Evolutionary conservation across 2,797 vertebrate species (phyloP).

Genomic region (Benthosema pterotum): DNA sequence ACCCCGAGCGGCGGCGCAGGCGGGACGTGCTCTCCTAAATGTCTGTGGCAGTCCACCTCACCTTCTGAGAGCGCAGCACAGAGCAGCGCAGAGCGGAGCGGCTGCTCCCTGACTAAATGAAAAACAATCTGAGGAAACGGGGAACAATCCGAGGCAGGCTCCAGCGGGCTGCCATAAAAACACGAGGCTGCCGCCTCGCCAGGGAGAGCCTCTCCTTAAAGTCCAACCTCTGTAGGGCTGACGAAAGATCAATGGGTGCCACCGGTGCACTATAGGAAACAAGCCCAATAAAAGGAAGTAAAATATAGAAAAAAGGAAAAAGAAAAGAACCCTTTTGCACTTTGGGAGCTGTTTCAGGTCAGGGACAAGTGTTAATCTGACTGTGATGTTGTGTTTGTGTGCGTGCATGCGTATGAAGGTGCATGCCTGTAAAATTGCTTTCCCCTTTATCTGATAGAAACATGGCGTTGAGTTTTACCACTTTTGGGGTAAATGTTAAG

Average conservation of each 20-base stretch:
- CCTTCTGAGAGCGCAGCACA: constrained; percentile 56
- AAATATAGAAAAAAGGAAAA: constrained; percentile 16
- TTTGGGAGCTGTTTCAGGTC: constrained; percentile 32
- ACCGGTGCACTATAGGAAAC: constrained; percentile 65
- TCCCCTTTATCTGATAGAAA: constrained; percentile 31
- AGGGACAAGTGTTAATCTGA: constrained; percentile 1
- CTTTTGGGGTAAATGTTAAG: constrained; percentile 49
- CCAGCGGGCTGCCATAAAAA: constrained; percentile 77
- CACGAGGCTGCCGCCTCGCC: constrained; percentile 62
- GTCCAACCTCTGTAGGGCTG: constrained; percentile 70
- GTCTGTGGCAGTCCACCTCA: constrained; percentile 70
- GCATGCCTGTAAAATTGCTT: constrained; percentile 4
- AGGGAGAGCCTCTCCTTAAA: constrained; percentile 54
- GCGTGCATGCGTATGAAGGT: constrained; percentile 3
- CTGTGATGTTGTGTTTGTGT: constrained; percentile 2
- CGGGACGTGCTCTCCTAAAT: constrained; percentile 65
- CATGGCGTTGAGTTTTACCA: neutral
- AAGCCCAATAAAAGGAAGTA: constrained; percentile 64
- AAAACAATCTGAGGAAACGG: constrained; percentile 83
- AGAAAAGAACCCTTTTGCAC: constrained; percentile 45
- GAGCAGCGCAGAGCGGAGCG: no score
- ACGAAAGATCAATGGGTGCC: constrained; percentile 80
- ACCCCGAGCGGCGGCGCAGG: constrained; percentile 45
- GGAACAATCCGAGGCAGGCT: constrained; percentile 81
- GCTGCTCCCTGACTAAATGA: constrained; percentile 66